Evolutionary conservation across 2,888 invertebrate genomes (phyloP), one percentile per base, ranked within the genome.

Genomic region (Andrena hattorfiana): DNA sequence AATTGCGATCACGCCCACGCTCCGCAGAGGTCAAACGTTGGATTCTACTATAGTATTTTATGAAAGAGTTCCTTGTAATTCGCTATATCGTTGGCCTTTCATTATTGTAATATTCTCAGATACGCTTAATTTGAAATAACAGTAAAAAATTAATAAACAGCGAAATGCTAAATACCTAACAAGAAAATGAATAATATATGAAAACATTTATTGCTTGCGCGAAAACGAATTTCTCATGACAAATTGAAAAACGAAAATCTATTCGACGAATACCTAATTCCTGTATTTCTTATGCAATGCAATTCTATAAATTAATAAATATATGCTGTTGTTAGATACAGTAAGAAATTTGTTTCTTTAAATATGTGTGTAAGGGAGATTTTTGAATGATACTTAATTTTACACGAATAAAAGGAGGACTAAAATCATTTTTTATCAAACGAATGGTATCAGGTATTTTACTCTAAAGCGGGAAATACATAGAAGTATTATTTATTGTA

Each of bases 1-100:
- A 90, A 89, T 89, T 89, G 83, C 83, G 79, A 81, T 81, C 85
- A 76, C 87, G 85, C 86, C 89, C 88, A 85, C 85, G 85, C 59
- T 64, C 69, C 67, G 63, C 63, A 69, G 20, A 68, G 73, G 66
- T 75, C 76, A 71, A 74, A 79, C 77, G 66, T 63, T 56, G 62
- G n/a, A 64, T 49, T 49, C 70, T 42, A 8, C 8, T 7, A 49
- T 16, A 13, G 3, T 48, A 23, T 51, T 51, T 51, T 62, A 30
- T 23, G 59, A 32, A 32, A 48, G 30, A 67, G 42, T 42, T 30
- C 8, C 7, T 10, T 26, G 35, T 13, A 54, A 20, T 30, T 66
- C 28, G 8, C 26, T 4, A 66, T 42, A 74, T 23, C 49, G 32
- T 62, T 69, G 13, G 7, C 51, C 30, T 51, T 62, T 69, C 59